Evolutionary conservation across 2,888 invertebrate species (phyloP), one percentile per base, ranked within the genome.

Genomic region (Pyrgus malvae): DNA sequence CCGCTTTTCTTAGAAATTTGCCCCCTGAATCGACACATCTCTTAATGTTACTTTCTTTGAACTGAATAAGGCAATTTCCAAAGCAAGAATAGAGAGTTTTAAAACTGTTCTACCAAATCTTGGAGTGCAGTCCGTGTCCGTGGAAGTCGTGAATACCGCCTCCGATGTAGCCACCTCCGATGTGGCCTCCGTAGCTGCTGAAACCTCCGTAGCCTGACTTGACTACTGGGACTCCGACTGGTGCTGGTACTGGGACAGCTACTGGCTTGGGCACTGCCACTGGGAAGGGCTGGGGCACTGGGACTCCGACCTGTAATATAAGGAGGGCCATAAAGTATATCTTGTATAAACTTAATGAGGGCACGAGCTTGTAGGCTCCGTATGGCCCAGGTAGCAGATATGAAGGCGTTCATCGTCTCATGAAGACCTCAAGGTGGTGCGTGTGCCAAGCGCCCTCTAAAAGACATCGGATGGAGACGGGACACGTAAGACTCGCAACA

Each of bases 271-370:
- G 67, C 0, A 90, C 85, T 1, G 85, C 82, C 0, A 91, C 90
- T 11, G 90, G 89, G 70, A 86, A 90, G 2, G 90, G 90, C 0
- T 83, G 84, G 3, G 90, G 90, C 0, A 90, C 84, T 17, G 89
- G 89, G 0, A 86, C 78, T 29, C 87, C 88, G 31, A 89, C 86
- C 89, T 90, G 69, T 17, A 73, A 76, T n/a, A n/a, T n/a, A n/a
- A n/a, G n/a, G n/a, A n/a, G n/a, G n/a, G n/a, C n/a, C n/a, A n/a
- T n/a, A n/a, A n/a, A n/a, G n/a, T n/a, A n/a, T n/a, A n/a, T n/a
- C n/a, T n/a, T n/a, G n/a, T n/a, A n/a, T n/a, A n/a, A n/a, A n/a
- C n/a, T n/a, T n/a, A n/a, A n/a, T n/a, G n/a, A n/a, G n/a, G n/a
- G n/a, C n/a, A n/a, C n/a, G n/a, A n/a, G n/a, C n/a, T n/a, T n/a